These are phyloP conservation scores for Thunnus albacares DNA, from an alignment of 2,797 vertebrate genomes.

Conservation along the genomic window DNA sequence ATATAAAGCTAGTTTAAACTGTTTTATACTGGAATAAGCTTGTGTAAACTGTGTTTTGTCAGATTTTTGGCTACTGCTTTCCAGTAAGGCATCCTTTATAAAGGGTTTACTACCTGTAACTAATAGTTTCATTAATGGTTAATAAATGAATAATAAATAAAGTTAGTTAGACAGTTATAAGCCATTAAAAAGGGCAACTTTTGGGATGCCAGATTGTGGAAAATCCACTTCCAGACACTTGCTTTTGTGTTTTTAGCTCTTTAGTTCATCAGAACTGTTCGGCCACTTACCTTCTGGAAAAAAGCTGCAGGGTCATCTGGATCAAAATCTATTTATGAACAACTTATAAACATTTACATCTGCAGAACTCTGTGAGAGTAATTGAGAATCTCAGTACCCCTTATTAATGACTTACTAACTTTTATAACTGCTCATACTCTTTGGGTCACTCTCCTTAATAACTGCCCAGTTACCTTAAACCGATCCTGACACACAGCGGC, in stretches of 20 bases:
- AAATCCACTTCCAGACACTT: background rate
- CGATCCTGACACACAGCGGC: constrained; percentile 97
- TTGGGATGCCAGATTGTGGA: background rate
- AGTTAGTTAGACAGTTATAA: too few species aligned
- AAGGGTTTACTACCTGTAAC: background rate
- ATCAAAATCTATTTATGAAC: background rate
- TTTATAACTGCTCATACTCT: background rate
- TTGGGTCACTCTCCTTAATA: constrained; percentile 74
- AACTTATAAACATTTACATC: background rate
- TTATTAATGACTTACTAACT: background rate
- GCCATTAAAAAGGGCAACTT: background rate
- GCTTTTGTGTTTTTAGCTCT: too few species aligned
- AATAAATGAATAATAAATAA: background rate
- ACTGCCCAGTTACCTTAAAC: constrained; percentile 92
- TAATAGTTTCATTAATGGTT: background rate
- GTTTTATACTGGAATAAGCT: background rate
- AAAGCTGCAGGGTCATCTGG: background rate
- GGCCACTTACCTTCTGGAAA: background rate
- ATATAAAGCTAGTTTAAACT: background rate
- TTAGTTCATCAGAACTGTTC: background rate
- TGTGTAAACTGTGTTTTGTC: background rate
- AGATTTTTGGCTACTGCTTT: background rate
- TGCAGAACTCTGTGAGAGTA: background rate
- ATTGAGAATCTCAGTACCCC: background rate
- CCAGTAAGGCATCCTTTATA: background rate